Conservation (phyloP, 2,888 invertebrate genomes). For the Heliconius ethilla region DNA sequence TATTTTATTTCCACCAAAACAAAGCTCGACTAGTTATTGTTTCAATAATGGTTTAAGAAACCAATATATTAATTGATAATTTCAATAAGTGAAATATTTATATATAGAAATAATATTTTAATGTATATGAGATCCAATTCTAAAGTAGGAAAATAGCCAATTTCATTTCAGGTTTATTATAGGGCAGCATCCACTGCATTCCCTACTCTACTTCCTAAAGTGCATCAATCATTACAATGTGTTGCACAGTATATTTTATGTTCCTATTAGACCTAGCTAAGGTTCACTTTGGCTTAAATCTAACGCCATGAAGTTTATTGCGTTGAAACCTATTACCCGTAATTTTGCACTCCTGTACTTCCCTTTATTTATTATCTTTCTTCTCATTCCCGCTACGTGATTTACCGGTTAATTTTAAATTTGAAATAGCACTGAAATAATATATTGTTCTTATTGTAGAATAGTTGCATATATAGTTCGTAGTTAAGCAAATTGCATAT, state of each 20-base stretch:
- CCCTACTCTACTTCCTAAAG: conserved; percentile 2
- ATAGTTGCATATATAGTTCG: background rate
- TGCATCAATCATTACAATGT: conserved; percentile 20
- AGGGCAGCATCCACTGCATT: conserved; percentile 11
- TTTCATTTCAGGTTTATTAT: conserved; percentile 4
- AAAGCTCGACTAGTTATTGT: background rate
- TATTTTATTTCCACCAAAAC: conserved; percentile 10
- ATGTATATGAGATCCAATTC: background rate
- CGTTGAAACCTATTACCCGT: conserved; percentile 44
- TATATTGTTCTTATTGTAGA: conserved; percentile 2
- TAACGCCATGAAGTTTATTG: conserved; percentile 26
- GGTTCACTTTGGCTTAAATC: conserved; percentile 20
- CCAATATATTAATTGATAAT: background rate
- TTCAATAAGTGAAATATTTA: background rate
- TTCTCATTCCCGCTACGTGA: conserved; percentile 55
- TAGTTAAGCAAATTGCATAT: background rate
- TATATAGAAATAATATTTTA: conserved; percentile 3
- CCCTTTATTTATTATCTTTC: conserved; percentile 49
- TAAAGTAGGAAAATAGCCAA: background rate
- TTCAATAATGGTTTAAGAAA: background rate
- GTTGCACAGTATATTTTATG: background rate
- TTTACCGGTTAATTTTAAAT: conserved; percentile 58
- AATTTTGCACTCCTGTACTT: conserved; percentile 44
- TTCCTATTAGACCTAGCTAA: conserved; percentile 20
- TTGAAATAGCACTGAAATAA: conserved; percentile 34